Evolutionary conservation across 1,140 invertebrate genomes (phyloP).

Genomic region (Gryllus bimaculatus): DNA sequence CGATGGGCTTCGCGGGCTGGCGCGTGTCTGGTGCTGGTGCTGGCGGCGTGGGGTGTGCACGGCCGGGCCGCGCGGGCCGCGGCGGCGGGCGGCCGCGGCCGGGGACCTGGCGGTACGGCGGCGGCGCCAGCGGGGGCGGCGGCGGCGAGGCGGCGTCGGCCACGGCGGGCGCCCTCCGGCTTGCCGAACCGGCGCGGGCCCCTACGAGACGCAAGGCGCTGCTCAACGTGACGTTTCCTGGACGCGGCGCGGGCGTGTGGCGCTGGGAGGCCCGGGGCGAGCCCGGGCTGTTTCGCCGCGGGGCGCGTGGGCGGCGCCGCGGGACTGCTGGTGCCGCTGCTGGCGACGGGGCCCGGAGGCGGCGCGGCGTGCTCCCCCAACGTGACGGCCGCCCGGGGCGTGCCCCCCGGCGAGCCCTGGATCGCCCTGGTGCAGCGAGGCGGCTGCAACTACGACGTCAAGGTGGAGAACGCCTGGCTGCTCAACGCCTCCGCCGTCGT

Average conservation of each 20-base stretch:
- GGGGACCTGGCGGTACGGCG: background rate
- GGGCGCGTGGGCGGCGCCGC: slow-evolving; percentile 48
- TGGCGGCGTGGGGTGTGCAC: background rate
- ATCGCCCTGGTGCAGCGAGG: slow-evolving; percentile 65
- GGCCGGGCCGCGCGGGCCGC: no score
- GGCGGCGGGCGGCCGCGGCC: no score
- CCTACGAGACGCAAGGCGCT: background rate
- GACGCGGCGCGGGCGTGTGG: background rate
- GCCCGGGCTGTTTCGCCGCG: slow-evolving; percentile 57
- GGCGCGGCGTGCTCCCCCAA: slow-evolving; percentile 55
- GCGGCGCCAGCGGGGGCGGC: no score
- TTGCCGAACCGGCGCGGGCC: background rate
- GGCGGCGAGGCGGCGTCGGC: no score
- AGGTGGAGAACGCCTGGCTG: slow-evolving; percentile 58
- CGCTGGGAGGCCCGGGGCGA: slow-evolving; percentile 28
- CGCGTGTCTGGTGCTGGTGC: background rate
- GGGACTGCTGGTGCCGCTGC: slow-evolving; percentile 50
- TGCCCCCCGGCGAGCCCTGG: slow-evolving; percentile 50
- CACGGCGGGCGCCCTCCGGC: no score
- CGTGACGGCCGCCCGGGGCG: slow-evolving; percentile 35
- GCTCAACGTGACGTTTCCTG: background rate
- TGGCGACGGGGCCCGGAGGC: slow-evolving; percentile 40
- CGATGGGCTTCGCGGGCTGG: background rate
- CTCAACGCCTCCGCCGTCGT: slow-evolving; percentile 61
- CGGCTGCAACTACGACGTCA: slow-evolving; percentile 63